Percentiles rank a stretch among this genome's conserved stretches.
phyloP scores from a whole-genome alignment of 1,140 invertebrate species.

The Asobara japonica region DNA sequence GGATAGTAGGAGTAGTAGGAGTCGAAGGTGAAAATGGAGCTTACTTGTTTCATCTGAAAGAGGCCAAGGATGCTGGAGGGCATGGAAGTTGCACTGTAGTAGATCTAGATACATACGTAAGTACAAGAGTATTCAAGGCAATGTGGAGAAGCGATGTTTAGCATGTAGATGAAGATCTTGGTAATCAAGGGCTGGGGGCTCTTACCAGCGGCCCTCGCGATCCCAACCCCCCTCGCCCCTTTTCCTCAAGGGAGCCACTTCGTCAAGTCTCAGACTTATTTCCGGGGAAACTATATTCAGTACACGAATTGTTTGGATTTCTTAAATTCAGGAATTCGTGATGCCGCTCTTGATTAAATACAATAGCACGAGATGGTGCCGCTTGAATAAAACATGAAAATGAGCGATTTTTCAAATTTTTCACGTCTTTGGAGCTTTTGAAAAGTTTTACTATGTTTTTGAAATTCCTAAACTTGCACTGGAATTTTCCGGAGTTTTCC shows the following conservation, averaged over 20 bases:
- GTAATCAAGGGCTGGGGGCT: conserved; percentile 63
- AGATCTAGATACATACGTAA: conserved; percentile 65
- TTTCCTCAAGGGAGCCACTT: conserved; percentile 60
- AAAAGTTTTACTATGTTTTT: too few species aligned
- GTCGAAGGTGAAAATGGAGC: not conserved
- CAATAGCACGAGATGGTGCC: not conserved
- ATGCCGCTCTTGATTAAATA: conserved; percentile 18
- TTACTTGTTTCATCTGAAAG: not conserved
- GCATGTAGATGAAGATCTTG: conserved; percentile 67
- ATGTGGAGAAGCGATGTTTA: conserved; percentile 61
- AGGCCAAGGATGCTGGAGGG: conserved; percentile 1
- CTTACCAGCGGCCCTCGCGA: not conserved
- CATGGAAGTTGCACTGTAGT: conserved; percentile 28
- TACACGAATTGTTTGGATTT: conserved; percentile 23
- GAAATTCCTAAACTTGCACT: too few species aligned
- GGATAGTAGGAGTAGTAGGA: conserved; percentile 58
- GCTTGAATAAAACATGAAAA: conserved; percentile 55
- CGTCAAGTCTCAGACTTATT: conserved; percentile 63
- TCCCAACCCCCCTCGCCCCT: not conserved
- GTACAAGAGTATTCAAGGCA: conserved; percentile 63
- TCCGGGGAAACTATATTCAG: conserved; percentile 37
- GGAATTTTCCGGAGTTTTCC: too few species aligned
- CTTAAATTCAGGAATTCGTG: conserved; percentile 32
- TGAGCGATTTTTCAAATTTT: too few species aligned
- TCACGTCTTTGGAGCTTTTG: too few species aligned